phyloP scores from a whole-genome alignment of 2,797 vertebrate species.

The Eulemur coronatus region DNA sequence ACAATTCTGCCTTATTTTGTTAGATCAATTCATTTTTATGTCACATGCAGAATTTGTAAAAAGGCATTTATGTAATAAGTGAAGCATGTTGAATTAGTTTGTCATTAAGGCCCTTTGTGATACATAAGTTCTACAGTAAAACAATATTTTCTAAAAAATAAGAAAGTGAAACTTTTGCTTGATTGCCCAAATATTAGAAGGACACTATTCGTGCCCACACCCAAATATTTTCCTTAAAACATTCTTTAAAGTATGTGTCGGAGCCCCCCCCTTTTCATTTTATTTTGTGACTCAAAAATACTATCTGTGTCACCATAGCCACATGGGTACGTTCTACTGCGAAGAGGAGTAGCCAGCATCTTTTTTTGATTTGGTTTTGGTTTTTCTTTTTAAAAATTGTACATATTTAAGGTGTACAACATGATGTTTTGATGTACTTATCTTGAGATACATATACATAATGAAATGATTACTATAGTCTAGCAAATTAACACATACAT shows the following conservation, averaged over 20 bases:
- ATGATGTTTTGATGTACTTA: background rate
- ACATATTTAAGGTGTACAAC: background rate
- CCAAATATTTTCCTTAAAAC: slow-evolving; percentile 3
- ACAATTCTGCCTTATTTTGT: slow-evolving; percentile 46
- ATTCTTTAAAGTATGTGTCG: background rate
- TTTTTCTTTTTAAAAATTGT: background rate
- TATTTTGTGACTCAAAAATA: background rate
- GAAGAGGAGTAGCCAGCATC: background rate
- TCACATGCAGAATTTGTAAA: background rate
- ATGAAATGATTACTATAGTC: background rate
- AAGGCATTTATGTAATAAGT: slow-evolving; percentile 36
- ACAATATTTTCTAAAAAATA: background rate
- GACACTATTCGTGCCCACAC: background rate
- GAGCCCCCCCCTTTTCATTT: background rate
- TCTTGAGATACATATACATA: background rate
- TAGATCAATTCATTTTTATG: slow-evolving; percentile 39
- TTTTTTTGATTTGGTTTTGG: background rate
- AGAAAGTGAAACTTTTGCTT: background rate
- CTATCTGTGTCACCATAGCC: background rate
- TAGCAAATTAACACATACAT: background rate
- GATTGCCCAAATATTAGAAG: background rate
- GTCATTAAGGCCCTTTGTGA: background rate
- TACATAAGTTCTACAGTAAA: background rate
- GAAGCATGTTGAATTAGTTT: background rate
- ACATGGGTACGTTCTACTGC: background rate